Base-by-base conservation (phyloP, 2,888 invertebrate species). In the Zygogramma bicolorata region DNA sequence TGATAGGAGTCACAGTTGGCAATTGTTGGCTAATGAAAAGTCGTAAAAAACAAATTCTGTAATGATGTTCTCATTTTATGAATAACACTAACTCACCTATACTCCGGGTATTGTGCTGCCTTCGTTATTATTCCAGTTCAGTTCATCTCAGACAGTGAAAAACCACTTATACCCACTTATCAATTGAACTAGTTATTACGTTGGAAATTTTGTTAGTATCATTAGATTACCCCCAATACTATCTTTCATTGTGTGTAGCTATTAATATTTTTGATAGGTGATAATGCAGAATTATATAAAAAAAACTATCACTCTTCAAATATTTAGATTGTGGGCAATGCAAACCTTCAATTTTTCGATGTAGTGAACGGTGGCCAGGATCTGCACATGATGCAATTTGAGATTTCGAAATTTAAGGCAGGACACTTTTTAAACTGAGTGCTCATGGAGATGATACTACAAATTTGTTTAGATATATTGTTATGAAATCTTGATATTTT, bases 321-420 rank as follows among this genome's bases (percentile, higher is more conserved):
- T 53, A 46, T 59, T 13, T 62, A 68, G 20, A 20, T 62, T 15
- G 46, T 46, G n/a, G 40, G 62, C 40, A 62, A 62, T 68, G 58
- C 68, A 31, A 27, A 62, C 53, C 53, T 62, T 53, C 25, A 68
- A 62, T 62, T 68, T 53, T 38, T 68, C 3, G 62, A 62, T 49
- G 61, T 68, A 10, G 62, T 61, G 29, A 29, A 63, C 40, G 62
- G 27, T 63, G 62, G 62, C 46, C 46, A 10, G 62, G 42, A 42
- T 63, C 58, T n/a, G 18, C 27, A n/a, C 29, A 58, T 27, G 58
- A 58, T 58, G 27, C 18, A 58, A 25, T 27, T 29, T 58, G 29
- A 58, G n/a, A 27, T n/a, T 27, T 27, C 13, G 58, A n/a, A n/a
- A 8, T 27, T 25, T 29, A n/a, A 59, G n/a, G 31, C 15, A 13